Conservation (phyloP, 2,797 vertebrate genomes). For the Cygnus olor region DNA sequence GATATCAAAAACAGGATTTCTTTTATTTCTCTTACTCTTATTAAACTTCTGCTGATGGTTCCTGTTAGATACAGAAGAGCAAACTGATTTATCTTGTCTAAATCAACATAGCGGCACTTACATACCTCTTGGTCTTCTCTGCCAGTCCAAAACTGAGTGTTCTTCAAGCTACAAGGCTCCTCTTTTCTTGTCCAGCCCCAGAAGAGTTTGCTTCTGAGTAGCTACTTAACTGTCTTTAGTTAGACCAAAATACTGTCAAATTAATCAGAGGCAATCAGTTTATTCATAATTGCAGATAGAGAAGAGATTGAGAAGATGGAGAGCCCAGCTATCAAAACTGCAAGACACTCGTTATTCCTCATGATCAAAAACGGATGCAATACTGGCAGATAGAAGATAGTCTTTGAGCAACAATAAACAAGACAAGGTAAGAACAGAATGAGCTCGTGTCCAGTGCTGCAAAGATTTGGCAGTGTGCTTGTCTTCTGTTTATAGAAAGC, state of each 20-base stretch:
- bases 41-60: neutral
- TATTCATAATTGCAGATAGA: neutral
- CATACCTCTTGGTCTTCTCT: conserved; percentile 12
- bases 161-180: neutral
- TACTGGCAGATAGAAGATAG: neutral
- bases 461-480: conserved; percentile 43
- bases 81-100: neutral
- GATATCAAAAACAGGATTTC: neutral
- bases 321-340: neutral
- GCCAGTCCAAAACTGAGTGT: neutral
- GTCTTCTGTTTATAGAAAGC: conserved; percentile 61
- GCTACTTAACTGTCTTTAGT: neutral
- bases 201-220: neutral
- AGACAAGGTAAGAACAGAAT: conserved; percentile 50
- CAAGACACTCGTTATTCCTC: neutral
- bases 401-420: conserved; percentile 43
- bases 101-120: neutral
- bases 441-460: neutral
- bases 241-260: neutral
- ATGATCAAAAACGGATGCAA: neutral
- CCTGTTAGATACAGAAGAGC: neutral
- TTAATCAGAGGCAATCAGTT: neutral
- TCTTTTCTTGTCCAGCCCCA: neutral
- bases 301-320: neutral
- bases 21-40: neutral